phyloP scores from a whole-genome alignment of 2,797 vertebrate species.

The Psittacula echo region DNA sequence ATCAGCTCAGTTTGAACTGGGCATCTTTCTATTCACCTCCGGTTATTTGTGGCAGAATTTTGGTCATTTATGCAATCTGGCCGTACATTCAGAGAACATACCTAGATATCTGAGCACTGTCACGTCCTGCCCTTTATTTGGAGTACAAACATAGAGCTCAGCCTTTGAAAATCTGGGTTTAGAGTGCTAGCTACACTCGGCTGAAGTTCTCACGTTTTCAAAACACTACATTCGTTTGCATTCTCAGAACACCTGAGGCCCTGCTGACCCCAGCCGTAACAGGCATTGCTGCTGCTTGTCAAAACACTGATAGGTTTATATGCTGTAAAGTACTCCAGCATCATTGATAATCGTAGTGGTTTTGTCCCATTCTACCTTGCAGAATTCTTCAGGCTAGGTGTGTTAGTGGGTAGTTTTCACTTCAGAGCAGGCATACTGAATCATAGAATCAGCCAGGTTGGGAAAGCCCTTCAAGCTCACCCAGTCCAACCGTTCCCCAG shows the following conservation, averaged over 20 bases:
- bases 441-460: background rate
- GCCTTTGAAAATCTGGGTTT: background rate
- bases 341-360: background rate
- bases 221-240: background rate
- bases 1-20: background rate
- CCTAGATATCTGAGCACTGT: background rate
- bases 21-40: constrained; percentile 1
- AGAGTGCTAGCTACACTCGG: background rate
- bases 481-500: background rate
- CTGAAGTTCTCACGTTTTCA: background rate
- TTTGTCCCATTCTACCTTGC: background rate
- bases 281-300: background rate
- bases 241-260: constrained; percentile 9
- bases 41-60: constrained; percentile 16
- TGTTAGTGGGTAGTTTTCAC: background rate
- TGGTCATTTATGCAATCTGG: background rate
- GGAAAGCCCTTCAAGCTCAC: background rate
- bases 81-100: background rate
- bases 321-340: background rate
- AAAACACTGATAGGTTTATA: background rate
- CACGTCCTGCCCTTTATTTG: background rate
- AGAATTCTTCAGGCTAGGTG: background rate
- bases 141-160: background rate
- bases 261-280: background rate
- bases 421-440: background rate